Conservation (phyloP, 2,797 vertebrate species). For the Ataeniobius toweri region DNA sequence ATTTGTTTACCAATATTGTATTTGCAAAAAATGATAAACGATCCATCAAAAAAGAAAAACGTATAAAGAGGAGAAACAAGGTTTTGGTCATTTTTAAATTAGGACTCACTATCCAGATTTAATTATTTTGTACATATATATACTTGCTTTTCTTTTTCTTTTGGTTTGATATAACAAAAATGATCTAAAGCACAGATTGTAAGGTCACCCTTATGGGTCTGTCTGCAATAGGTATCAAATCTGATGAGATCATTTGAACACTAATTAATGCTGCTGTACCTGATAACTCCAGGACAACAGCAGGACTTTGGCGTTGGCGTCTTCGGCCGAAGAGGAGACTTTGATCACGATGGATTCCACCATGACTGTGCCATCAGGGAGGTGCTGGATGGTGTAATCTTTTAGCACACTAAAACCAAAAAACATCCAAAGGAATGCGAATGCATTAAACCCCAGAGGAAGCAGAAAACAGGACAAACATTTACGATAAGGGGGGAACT, state of each 20-base stretch:
- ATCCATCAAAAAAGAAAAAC: too few relatives aligned
- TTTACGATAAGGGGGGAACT: neutral
- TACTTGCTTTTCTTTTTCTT: too few relatives aligned
- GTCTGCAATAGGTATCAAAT: too few relatives aligned
- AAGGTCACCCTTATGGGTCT: too few relatives aligned
- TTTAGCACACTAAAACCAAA: slow-evolving; percentile 84
- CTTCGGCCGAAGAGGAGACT: slow-evolving; percentile 90
- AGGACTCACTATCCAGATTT: too few relatives aligned
- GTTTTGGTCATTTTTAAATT: too few relatives aligned
- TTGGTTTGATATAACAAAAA: too few relatives aligned
- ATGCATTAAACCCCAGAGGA: neutral
- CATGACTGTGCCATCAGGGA: slow-evolving; percentile 93
- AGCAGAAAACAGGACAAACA: neutral
- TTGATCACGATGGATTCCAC: slow-evolving; percentile 98
- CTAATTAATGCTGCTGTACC: slow-evolving; percentile 69
- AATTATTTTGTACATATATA: too few relatives aligned
- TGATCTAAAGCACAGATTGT: too few relatives aligned
- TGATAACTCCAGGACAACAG: slow-evolving; percentile 98
- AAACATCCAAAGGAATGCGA: neutral
- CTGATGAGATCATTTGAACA: neutral
- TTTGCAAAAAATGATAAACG: too few relatives aligned
- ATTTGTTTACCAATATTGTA: too few relatives aligned
- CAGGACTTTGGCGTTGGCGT: slow-evolving; percentile 89
- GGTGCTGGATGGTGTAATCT: slow-evolving; percentile 92
- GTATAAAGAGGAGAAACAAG: too few relatives aligned